Evolutionary conservation across 2,888 invertebrate species (phyloP).

Genomic region (Amphipoea lucens): DNA sequence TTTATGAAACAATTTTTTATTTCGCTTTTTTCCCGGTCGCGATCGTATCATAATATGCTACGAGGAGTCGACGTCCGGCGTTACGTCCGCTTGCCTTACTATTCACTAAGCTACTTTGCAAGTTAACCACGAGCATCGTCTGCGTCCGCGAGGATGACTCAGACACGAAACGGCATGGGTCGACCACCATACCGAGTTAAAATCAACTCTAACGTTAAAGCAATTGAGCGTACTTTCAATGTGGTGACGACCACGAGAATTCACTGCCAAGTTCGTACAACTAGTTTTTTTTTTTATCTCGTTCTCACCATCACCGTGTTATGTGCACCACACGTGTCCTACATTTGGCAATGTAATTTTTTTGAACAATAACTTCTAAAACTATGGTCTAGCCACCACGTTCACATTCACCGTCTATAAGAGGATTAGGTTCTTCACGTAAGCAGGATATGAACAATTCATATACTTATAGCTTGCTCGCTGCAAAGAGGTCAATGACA

Average conservation of each 20-base stretch:
- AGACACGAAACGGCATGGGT: slow-evolving; percentile 76
- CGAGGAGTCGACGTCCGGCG: slow-evolving; percentile 75
- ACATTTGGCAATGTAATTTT: slow-evolving; percentile 75
- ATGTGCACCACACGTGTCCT: slow-evolving; percentile 77
- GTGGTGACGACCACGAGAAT: slow-evolving; percentile 68
- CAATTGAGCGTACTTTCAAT: slow-evolving; percentile 57
- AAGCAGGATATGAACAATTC: slow-evolving; percentile 85
- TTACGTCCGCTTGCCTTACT: slow-evolving; percentile 81
- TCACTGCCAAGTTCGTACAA: slow-evolving; percentile 88
- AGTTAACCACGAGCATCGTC: slow-evolving; percentile 82
- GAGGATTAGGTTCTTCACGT: slow-evolving; percentile 72
- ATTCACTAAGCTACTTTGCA: slow-evolving; percentile 81
- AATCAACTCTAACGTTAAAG: slow-evolving; percentile 58
- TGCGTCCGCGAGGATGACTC: slow-evolving; percentile 76
- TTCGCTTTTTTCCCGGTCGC: slow-evolving; percentile 64
- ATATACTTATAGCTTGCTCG: slow-evolving; percentile 71
- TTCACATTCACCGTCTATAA: slow-evolving; percentile 69
- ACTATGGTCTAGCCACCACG: slow-evolving; percentile 42
- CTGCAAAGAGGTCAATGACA: slow-evolving; percentile 83
- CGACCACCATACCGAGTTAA: slow-evolving; percentile 47
- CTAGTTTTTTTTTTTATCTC: slow-evolving; percentile 83
- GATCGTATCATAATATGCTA: slow-evolving; percentile 75
- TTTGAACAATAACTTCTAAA: slow-evolving; percentile 45
- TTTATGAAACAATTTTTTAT: slow-evolving; percentile 4
- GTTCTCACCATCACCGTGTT: slow-evolving; percentile 73